Conservation (phyloP, 2,113 vertebrate genomes). For the Petaurus breviceps region DNA sequence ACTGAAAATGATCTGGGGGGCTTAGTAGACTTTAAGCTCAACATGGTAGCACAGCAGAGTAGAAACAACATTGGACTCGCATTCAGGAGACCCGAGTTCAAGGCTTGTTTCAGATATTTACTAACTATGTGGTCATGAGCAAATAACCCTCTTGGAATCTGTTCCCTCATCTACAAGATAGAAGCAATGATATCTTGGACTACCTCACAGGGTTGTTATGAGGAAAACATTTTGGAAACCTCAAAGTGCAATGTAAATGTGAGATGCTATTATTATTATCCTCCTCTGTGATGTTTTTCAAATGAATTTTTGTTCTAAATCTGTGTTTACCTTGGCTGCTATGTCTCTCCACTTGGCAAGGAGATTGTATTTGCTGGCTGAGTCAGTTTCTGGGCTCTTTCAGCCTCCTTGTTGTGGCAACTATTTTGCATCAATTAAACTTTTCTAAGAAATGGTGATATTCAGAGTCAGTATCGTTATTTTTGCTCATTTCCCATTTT, state of each 20-base stretch:
- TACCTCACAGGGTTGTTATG: not conserved
- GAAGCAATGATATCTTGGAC: not conserved
- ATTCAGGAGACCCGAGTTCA: not conserved
- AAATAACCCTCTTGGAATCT: not conserved
- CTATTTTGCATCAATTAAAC: constrained; percentile 2
- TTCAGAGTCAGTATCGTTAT: not conserved
- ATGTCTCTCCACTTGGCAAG: not conserved
- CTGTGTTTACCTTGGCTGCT: not conserved
- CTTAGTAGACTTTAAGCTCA: not conserved
- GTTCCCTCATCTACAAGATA: not conserved
- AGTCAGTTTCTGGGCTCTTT: constrained; percentile 1
- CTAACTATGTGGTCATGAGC: not conserved
- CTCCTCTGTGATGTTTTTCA: not conserved
- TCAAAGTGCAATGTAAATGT: not conserved
- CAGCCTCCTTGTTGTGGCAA: not conserved
- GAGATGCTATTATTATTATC: not conserved
- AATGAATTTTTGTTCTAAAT: not conserved
- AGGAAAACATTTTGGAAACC: not conserved
- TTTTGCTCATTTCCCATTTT: not conserved
- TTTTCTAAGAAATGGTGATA: not conserved
- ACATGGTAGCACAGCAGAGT: not conserved
- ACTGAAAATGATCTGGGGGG: not conserved
- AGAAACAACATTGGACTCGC: not conserved
- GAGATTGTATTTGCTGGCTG: not conserved
- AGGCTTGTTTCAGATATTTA: not conserved